A percentile compares a stretch with the other conserved stretches of the same genome.
phyloP scores from a whole-genome alignment of 2,113 vertebrate genomes.

The Bombycilla garrulus region DNA sequence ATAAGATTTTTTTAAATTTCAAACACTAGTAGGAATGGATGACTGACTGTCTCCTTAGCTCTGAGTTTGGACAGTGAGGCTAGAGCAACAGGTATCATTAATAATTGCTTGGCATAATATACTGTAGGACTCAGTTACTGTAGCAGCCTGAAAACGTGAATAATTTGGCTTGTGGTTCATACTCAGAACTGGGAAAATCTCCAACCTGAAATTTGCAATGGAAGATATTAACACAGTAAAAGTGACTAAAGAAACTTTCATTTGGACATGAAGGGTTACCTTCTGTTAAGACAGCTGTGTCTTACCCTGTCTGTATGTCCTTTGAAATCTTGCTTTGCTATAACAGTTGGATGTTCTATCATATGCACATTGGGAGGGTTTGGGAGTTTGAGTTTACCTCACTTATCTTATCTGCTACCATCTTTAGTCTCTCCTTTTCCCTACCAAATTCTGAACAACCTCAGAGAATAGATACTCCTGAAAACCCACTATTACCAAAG shows the following conservation, averaged over 20 bases:
- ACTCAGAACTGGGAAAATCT: not conserved
- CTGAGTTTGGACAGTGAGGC: not conserved
- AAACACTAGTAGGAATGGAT: not conserved
- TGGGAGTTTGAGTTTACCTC: not conserved
- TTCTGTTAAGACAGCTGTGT: not conserved
- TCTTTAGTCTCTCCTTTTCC: not conserved
- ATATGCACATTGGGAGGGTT: not conserved
- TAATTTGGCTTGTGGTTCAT: not conserved
- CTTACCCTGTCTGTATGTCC: not conserved
- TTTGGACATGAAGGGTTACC: not conserved
- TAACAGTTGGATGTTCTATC: not conserved
- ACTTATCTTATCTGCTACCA: not conserved
- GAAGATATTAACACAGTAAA: not conserved
- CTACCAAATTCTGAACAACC: not conserved
- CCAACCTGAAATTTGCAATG: slow-evolving; percentile 5
- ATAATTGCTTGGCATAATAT: not conserved
- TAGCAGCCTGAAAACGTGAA: not conserved
- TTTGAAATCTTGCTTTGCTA: not conserved
- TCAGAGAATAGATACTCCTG: not conserved
- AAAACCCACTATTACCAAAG: not conserved
- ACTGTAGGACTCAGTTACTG: not conserved
- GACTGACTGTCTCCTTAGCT: not conserved
- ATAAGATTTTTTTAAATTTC: not conserved
- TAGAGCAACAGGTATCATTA: not conserved
- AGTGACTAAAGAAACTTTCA: not conserved